phyloP scores from a whole-genome alignment of 2,888 invertebrate species.

The Amorpha juglandis region DNA sequence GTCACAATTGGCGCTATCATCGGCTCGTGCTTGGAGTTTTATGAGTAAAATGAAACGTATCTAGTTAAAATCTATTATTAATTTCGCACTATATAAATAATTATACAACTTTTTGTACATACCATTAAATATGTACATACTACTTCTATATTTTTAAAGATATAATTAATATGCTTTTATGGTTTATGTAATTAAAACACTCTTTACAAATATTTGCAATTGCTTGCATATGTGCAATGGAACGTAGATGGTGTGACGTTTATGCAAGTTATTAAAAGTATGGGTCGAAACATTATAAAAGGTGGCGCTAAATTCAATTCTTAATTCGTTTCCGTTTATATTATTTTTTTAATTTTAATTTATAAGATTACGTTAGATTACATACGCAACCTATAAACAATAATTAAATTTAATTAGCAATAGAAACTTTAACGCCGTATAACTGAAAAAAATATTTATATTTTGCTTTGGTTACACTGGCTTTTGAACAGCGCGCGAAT shows the following conservation, averaged over 20 bases:
- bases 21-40: slow-evolving; percentile 66
- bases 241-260: not conserved
- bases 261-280: not conserved
- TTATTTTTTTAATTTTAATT: too few relatives aligned
- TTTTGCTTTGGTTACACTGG: not conserved
- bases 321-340: not conserved
- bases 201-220: not conserved
- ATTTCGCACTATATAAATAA: not conserved
- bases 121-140: too few relatives aligned
- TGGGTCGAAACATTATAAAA: not conserved
- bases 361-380: too few relatives aligned
- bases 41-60: slow-evolving; percentile 55
- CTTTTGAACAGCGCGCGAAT: not conserved
- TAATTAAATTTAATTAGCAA: too few relatives aligned
- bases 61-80: not conserved
- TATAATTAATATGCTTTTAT: not conserved
- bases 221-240: not conserved
- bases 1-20: slow-evolving; percentile 77
- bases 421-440: too few relatives aligned
- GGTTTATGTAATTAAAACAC: not conserved
- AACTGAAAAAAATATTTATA: not conserved
- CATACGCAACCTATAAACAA: too few relatives aligned
- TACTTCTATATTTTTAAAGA: too few relatives aligned
- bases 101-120: too few relatives aligned
- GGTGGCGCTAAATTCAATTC: not conserved